Conservation (phyloP, 2,113 vertebrate genomes). For the Nyctereutes procyonoides region DNA sequence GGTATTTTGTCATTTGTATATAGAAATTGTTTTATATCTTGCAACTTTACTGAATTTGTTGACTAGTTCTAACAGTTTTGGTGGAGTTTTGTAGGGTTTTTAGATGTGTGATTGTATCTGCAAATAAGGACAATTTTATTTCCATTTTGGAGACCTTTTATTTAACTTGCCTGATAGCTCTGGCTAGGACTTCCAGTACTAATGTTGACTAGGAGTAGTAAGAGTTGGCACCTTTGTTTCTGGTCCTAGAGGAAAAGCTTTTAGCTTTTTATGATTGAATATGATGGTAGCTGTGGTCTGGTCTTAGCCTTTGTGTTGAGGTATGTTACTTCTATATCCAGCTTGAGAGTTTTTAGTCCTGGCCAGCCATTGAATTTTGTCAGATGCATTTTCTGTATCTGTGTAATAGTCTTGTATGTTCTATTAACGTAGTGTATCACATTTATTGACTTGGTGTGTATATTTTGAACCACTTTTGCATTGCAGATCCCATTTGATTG, state of each 20-base stretch:
- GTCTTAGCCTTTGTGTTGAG: neutral
- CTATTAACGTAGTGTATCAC: neutral
- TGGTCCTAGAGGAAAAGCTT: neutral
- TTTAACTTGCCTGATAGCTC: neutral
- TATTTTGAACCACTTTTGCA: neutral
- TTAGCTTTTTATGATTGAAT: neutral
- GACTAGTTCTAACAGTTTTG: neutral
- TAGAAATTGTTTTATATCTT: neutral
- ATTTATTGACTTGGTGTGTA: neutral
- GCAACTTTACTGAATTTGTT: neutral
- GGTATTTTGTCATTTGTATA: neutral
- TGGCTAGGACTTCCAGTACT: neutral
- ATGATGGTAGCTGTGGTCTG: neutral
- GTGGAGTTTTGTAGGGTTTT: neutral
- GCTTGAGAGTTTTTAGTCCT: neutral
- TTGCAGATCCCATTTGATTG: neutral
- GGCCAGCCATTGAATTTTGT: neutral
- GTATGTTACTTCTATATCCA: neutral
- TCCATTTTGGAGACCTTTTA: neutral
- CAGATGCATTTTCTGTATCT: neutral
- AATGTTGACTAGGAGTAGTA: neutral
- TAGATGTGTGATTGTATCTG: neutral
- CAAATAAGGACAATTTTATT: neutral
- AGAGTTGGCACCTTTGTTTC: neutral
- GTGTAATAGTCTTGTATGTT: neutral